Base-by-base conservation (phyloP, 2,888 invertebrate species). In the Latrodectus elegans region DNA sequence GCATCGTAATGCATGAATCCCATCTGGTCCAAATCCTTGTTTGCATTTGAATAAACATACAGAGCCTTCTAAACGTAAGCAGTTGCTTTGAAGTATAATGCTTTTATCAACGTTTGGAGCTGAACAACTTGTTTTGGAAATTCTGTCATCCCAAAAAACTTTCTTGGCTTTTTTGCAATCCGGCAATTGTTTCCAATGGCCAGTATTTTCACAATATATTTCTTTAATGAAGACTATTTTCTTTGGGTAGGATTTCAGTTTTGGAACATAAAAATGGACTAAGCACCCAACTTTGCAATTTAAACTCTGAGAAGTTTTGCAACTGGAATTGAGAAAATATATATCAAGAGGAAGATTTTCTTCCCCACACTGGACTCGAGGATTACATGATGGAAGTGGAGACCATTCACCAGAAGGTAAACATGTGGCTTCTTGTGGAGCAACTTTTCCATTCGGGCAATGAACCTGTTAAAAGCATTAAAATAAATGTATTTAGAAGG, bases 391-490 rank as follows among this genome's bases (percentile, higher is more conserved):
- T 9, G 79, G 74, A 1, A 77, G 17, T 0, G 68, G 67, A 10
- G 75, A 70, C 85, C 85, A 85, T 49, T 71, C 38, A 6, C 68
- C 68, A 0, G 80, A 64, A 17, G 79, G 53, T 14, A 75, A 51
- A 38, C 85, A 85, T 8, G 26, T 12, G 0, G 60, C 22, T n/a
- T 51, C 64, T 71, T 80, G 60, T 0, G 14, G 9, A 4, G 26
- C 14, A 38, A 85, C 49, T 53, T 65, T 70, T 10, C 85, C 85
- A 17, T 80, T 70, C 4, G 85, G 80, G 17, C 85, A 85, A 1
- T n/a, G 70, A 15, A 85, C n/a, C 85, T 85, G 49, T 2, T 22
- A 22, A 77, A 65, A 22, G 38, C n/a, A 38, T 38, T 38, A 38
- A 38, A 38, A 38, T 38, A 2, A 38, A 38, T 38, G 2, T 38